Base-by-base conservation (phyloP, 2,888 invertebrate genomes). In the Pheosia tremula region DNA sequence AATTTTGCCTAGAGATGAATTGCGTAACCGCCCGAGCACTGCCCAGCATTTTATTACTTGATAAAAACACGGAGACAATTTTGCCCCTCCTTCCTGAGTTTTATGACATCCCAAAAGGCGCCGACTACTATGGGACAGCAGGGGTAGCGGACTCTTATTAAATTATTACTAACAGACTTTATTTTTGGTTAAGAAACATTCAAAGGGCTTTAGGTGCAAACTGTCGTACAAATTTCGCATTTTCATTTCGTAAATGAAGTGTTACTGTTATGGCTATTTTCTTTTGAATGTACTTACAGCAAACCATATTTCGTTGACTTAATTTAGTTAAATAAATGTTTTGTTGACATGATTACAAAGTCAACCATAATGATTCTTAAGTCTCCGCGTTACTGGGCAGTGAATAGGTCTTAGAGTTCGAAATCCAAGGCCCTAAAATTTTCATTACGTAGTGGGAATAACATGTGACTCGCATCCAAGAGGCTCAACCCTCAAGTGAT, bases 21-120 rank as follows among this genome's bases (percentile, higher is more conserved):
- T 84, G 80, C 78, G 79, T 82, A 72, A 75, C 81, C 73, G 73
- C 71, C 72, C 70, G 64, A 70, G 74, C 71, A 75, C 77, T 75
- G 80, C 78, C 79, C 78, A 79, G 81, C 83, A 80, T 85, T 87
- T 86, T 86, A 87, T 82, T 86, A 82, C 84, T 85, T 84, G 83
- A 83, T 86, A 86, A 87, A 85, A 87, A 84, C 82, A 81, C 75
- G 64, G 74, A 75, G 77, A 77, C 73, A 74, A 80, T 77, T 71
- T 70, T 69, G 81, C 81, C 82, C 80, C 80, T 80, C 76, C 77
- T 79, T 78, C 71, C 71, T 66, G 72, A 72, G 72, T 78, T 84
- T 82, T 81, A 83, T 77, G 71, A 72, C 68, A 64, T 67, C 66
- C 68, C 67, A 71, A 65, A 68, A 66, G n/a, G 49, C 71, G 66